Conservation (phyloP, 2,888 invertebrate species). For the Nymphalis c-album region DNA sequence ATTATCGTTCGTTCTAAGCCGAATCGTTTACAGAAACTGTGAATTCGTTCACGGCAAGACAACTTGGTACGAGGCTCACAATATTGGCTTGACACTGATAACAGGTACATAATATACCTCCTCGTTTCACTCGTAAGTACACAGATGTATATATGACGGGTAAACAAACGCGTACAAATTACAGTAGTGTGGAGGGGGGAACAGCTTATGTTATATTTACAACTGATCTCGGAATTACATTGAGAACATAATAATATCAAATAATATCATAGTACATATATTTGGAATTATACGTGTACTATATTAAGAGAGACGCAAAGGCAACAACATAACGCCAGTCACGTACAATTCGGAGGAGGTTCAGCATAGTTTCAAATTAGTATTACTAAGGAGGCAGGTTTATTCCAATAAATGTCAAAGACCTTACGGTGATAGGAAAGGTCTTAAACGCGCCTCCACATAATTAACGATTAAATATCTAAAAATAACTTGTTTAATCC, state of each 20-base stretch:
- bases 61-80: constrained; percentile 52
- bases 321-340: constrained; percentile 25
- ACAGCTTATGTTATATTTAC: not conserved
- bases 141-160: constrained; percentile 41
- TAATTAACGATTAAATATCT: constrained; percentile 1
- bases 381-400: constrained; percentile 14
- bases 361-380: constrained; percentile 22
- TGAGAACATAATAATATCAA: not conserved
- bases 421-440: constrained; percentile 11
- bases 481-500: not conserved
- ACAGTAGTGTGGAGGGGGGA: constrained; percentile 13
- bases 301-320: constrained; percentile 4
- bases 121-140: constrained; percentile 32
- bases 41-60: constrained; percentile 35
- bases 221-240: not conserved
- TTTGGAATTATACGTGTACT: not conserved
- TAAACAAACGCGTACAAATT: constrained; percentile 48
- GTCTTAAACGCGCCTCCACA: not conserved
- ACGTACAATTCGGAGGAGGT: constrained; percentile 23
- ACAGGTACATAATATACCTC: constrained; percentile 49
- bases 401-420: constrained; percentile 15
- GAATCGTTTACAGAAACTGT: constrained; percentile 21
- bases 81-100: constrained; percentile 63
- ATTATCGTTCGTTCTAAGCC: constrained; percentile 38
- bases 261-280: not conserved